These are phyloP conservation scores for Macrotis lagotis DNA, from an alignment of 2,113 vertebrate genomes.

Conservation along the genomic window DNA sequence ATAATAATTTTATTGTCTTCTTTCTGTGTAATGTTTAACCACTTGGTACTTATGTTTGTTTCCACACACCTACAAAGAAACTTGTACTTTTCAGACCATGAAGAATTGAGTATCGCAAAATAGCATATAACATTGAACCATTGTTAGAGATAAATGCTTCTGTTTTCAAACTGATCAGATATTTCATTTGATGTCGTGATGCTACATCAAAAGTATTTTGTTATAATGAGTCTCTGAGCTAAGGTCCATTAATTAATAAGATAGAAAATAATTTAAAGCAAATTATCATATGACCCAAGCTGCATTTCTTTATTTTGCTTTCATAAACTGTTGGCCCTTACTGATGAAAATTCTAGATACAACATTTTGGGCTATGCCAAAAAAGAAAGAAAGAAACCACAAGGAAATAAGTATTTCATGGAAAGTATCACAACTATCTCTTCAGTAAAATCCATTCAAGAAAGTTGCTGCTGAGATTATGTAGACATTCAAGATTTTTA, in stretches of 20 bases:
- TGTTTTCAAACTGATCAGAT: conserved; percentile 15
- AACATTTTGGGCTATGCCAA: not conserved
- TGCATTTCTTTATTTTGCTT: not conserved
- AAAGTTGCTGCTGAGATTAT: not conserved
- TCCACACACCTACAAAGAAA: conserved; percentile 22
- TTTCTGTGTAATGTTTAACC: conserved; percentile 12
- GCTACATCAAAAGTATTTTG: not conserved
- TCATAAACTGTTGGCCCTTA: not conserved
- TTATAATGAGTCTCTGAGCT: not conserved
- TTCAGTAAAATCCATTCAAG: conserved; percentile 8
- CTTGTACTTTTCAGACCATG: not conserved
- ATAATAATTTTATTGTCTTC: conserved; percentile 36
- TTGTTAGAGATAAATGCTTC: conserved; percentile 43
- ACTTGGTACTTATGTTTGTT: not conserved
- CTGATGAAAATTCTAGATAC: conserved; percentile 32
- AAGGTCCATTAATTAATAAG: not conserved
- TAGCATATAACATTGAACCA: not conserved
- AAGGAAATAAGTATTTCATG: not conserved
- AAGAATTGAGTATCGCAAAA: conserved; percentile 43
- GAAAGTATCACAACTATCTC: not conserved
- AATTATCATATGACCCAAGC: conserved; percentile 9
- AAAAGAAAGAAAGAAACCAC: not conserved
- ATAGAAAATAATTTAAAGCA: not conserved
- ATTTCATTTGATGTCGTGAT: conserved; percentile 21
- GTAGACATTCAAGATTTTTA: not conserved